Evolutionary conservation across 2,113 vertebrate species (phyloP).

Genomic region (Hyperoodon ampullatus): DNA sequence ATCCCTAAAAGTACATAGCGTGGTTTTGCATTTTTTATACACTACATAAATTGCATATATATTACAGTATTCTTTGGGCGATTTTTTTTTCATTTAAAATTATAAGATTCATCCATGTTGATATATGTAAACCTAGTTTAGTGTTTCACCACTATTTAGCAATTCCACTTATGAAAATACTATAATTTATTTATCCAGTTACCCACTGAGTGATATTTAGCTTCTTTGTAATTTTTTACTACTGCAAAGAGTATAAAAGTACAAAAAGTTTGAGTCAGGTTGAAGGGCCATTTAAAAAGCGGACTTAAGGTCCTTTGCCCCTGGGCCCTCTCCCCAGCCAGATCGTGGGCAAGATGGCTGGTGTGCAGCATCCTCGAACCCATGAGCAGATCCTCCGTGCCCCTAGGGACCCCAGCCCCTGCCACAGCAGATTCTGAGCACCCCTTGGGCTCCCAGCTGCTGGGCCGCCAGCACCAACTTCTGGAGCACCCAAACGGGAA

Average conservation of each 20-base stretch:
- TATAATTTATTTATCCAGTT: neutral
- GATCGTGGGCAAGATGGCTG: neutral
- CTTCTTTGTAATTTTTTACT: slow-evolving; percentile 8
- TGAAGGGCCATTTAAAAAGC: neutral
- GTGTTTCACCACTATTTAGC: neutral
- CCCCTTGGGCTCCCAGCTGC: too few relatives aligned
- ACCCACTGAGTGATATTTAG: neutral
- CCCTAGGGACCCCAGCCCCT: neutral
- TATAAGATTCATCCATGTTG: neutral
- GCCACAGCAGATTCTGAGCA: neutral
- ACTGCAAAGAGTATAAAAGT: neutral
- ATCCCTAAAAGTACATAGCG: neutral
- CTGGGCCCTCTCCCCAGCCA: neutral
- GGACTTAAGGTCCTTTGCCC: neutral
- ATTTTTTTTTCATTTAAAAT: slow-evolving; percentile 11
- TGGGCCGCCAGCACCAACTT: neutral
- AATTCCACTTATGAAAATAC: neutral
- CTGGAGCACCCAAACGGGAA: neutral
- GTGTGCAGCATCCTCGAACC: neutral
- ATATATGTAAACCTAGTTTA: neutral
- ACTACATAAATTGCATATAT: neutral
- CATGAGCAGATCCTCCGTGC: neutral
- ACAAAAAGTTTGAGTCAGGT: neutral
- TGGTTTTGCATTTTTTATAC: neutral
- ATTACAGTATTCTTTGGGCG: neutral